phyloP scores from a whole-genome alignment of 2,888 invertebrate species.

The Cheilosia impressa region DNA sequence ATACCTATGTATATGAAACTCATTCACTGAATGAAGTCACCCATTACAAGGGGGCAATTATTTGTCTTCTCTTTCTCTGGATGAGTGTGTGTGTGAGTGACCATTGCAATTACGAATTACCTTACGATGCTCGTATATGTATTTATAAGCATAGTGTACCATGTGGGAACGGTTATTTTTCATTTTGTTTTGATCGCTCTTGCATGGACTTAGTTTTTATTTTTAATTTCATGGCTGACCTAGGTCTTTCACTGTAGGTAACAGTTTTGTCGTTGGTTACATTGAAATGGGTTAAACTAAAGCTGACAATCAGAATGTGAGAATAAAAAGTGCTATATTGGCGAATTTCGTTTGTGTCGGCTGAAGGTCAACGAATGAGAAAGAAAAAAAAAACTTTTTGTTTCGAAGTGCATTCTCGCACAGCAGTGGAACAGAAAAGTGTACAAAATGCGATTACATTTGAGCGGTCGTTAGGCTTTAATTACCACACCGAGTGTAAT shows the following conservation, averaged over 20 bases:
- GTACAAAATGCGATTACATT: background rate
- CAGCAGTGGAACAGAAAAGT: background rate
- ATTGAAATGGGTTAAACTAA: background rate
- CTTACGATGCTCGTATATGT: background rate
- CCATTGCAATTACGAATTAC: slow-evolving; percentile 1
- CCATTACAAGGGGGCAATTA: slow-evolving; percentile 19
- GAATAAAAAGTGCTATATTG: background rate
- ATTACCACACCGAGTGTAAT: too few species aligned
- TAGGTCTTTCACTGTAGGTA: background rate
- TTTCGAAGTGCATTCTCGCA: background rate
- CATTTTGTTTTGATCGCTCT: slow-evolving; percentile 10
- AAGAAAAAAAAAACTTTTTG: background rate
- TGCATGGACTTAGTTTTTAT: background rate
- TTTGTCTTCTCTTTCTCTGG: background rate
- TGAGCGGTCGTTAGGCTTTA: background rate
- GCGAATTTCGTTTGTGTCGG: background rate
- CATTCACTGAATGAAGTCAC: slow-evolving; percentile 14
- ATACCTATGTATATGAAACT: background rate
- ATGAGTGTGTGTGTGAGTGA: background rate
- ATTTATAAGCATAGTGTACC: too few species aligned
- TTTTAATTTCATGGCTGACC: background rate
- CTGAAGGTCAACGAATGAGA: slow-evolving; percentile 1
- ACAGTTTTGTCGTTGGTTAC: background rate
- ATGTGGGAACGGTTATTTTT: slow-evolving; percentile 2
- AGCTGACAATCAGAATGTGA: background rate